Percentiles rank a stretch among this genome's conserved stretches.
Evolutionary conservation across 2,888 invertebrate genomes (phyloP).

Genomic region (Glyphotaelius pellucidus): DNA sequence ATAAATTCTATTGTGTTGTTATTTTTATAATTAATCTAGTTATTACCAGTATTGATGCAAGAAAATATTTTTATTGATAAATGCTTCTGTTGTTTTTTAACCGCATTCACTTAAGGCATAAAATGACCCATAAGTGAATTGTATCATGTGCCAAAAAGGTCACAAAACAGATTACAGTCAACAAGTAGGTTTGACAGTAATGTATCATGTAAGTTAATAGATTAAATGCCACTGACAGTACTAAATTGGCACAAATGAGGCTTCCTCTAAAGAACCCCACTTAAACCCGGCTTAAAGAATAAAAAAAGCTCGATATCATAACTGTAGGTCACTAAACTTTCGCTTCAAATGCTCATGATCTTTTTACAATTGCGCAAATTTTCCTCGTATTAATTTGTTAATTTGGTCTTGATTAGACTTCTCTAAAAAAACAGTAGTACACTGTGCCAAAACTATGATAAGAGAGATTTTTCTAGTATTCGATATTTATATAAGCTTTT

Average conservation of each 20-base stretch:
- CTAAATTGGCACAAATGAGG: conserved; percentile 39
- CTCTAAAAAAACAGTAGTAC: background rate
- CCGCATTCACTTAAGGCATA: background rate
- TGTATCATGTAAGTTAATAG: conserved; percentile 5
- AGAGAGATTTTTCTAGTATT: background rate
- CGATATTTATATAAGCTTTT: background rate
- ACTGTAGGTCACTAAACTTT: background rate
- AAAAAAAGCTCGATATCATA: background rate
- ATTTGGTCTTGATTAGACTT: background rate
- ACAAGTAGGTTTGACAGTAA: conserved; percentile 23
- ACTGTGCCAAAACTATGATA: background rate
- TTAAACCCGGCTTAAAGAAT: background rate
- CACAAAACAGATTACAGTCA: conserved; percentile 16
- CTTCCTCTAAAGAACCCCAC: background rate
- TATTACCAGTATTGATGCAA: background rate
- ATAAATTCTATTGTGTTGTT: background rate
- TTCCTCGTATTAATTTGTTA: background rate
- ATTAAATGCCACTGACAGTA: conserved; percentile 13
- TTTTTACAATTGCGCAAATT: background rate
- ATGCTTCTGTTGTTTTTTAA: background rate
- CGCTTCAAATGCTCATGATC: background rate
- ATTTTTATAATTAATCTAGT: background rate
- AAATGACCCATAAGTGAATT: background rate
- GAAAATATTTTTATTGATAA: background rate
- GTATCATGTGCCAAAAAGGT: conserved; percentile 10